Evolutionary conservation across 2,888 invertebrate species (phyloP), one percentile per base, ranked within the genome.

Genomic region (Nemotelus pantherinus): DNA sequence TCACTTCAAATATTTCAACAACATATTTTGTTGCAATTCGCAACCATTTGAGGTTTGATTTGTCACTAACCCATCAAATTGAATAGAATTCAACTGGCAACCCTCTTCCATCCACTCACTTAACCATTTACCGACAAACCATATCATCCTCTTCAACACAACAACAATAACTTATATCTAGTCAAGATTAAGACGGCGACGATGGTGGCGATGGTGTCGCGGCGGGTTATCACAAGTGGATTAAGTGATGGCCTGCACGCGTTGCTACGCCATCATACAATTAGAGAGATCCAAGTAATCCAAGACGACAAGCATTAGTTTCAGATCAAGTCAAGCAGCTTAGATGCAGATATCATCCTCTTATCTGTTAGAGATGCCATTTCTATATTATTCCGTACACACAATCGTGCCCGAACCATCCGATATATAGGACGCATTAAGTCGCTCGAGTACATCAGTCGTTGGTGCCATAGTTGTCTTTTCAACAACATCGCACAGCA

Each of bases 241-340:
- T 74, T 74, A 74, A 74, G 74, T 74, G 74, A 74, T 74, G 74
- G 74, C 74, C 74, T 74, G 60, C 74, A 74, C 74, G 74, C 74
- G 74, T 74, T 74, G 50, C 74, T 44, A 48, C 47, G 60, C 74
- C 9, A 45, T 72, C 72, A 68, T 7, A 70, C 55, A 53, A 55
- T 53, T 68, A 53, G 70, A 70, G 55, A 25, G 25, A 25, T 25
- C 25, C 25, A 25, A 25, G 25, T 25, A 25, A 70, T 70, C 70
- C 41, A 41, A 53, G 53, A 41, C 43, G 25, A 25, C 25, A 25
- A 55, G 53, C 70, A 70, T 70, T 70, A 55, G 70, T 55, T 47
- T 70, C 47, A 47, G n/a, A 55, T 55, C 47, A 10, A 43, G 43
- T 55, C 53, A 70, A 55, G 70, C 70, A 70, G 53, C 53, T 50